Evolutionary conservation across 2,888 invertebrate species (phyloP), one percentile per base, ranked within the genome.

Genomic region (Bruchidius siliquastri): DNA sequence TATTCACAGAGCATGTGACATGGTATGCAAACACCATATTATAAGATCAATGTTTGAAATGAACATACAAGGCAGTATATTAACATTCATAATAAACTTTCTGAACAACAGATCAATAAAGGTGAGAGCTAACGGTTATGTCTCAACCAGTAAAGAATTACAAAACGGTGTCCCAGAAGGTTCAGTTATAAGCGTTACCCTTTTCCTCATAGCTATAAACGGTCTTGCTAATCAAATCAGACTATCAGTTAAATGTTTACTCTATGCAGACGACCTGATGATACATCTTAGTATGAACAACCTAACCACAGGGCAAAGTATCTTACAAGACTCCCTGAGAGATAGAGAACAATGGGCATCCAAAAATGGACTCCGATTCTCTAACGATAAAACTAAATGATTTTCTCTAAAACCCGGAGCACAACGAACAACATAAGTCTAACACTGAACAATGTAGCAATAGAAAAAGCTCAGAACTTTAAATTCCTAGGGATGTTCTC

Each of bases 261-360:
- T 72, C 13, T 72, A 67, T 21, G 72, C 72, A 21, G 72, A 72
- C 72, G 72, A 72, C n/a, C 67, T 72, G 2, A n/a, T 72, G 8
- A 3, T 72, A 66, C 22, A 72, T 22, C 21, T 49, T 4, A 22
- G 2, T 4, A 21, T 18, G 20, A 67, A 10, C 2, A 72, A 67
- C n/a, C 21, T 20, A 4, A 67, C 21, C 18, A 72, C 72, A 20
- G 49, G 49, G 2, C 67, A 66, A 22, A 67, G 21, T 22, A 18
- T 22, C 8, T 22, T 67, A 21, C 72, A 72, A 20, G 20, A 21
- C 49, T 13, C 49, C 18, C 49, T 49, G 18, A 13, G 18, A 72
- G 22, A 21, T 18, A 72, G 67, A 8, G 20, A 68, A 10, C 4
- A 10, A 1, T 22, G 21, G 21, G 10, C 68, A 68, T 1, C 10